Base-by-base conservation (phyloP, 2,113 vertebrate genomes). In the Catagonus wagneri region DNA sequence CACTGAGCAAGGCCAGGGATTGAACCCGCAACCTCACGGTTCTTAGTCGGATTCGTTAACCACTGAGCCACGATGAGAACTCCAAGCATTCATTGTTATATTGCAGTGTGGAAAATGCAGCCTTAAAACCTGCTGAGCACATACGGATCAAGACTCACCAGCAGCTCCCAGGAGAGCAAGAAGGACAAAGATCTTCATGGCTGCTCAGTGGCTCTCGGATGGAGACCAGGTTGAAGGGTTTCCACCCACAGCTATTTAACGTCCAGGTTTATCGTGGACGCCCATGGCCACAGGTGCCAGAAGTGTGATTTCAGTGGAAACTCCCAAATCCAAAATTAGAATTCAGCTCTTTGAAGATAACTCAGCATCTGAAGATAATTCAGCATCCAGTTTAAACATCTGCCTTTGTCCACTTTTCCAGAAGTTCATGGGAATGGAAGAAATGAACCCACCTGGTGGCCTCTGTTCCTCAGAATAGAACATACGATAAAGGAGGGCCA, bases 161-260 rank as follows among this genome's bases (percentile, higher is more conserved):
- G 91, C 44, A 12, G 50, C 89, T 86, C 96, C 86, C 58, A 97
- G 74, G 36, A 97, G 60, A 68, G 94, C 94, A 15, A 97, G 78
- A 34, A 96, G 68, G 84, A 96, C 4, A 36, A 93, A 44, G 54
- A 60, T 58, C 94, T 95, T 97, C 97, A 97, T 96, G 90, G 12
- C 65, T 89, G 68, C 75, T 93, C 69, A 36, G 13, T 19, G 44
- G 8, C 9, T 54, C 16, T 89, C 23, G 27, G 23, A 63, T 75
- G 36, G 19, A 3, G 15, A 74, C 5, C 14, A 27, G 16, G 6
- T 6, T 6, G 12, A 69, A 56, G 14, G 11, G 1, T 7, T 78
- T 25, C 11, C 23, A 27, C 7, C 66, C 27, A 39, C 13, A 50
- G n/a, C 6, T 93, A 92, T 85, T 97, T 96, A 93, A 76, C 10